Conservation (phyloP, 2,797 vertebrate genomes). For the Sebastes baramenuke region DNA sequence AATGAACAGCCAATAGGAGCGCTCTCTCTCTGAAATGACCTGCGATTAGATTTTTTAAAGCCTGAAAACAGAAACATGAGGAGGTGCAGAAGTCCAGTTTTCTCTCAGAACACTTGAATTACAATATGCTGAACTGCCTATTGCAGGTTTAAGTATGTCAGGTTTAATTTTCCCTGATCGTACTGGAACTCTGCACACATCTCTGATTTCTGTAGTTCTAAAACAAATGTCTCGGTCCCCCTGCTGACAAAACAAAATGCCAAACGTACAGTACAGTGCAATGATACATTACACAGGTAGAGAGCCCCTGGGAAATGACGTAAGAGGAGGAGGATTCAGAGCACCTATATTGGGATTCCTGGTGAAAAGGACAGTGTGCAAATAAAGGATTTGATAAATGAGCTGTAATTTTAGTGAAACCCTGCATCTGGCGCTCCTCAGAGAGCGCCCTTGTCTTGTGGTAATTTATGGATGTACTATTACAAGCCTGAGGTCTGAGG, state of each 20-base stretch:
- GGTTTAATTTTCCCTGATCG: not conserved
- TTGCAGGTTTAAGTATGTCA: not conserved
- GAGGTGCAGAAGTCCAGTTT: too few species aligned
- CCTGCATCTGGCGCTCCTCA: conserved; percentile 62
- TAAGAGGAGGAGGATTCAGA: conserved; percentile 48
- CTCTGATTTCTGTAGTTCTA: conserved; percentile 6
- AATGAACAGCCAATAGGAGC: too few species aligned
- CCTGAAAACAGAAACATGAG: too few species aligned
- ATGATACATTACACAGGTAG: conserved; percentile 9
- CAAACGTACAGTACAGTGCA: conserved; percentile 7
- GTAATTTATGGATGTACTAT: conserved; percentile 79
- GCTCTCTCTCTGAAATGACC: too few species aligned
- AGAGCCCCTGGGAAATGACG: conserved; percentile 40
- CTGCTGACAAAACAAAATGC: conserved; percentile 22
- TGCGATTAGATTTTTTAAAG: too few species aligned
- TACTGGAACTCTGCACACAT: not conserved
- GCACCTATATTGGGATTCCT: conserved; percentile 56
- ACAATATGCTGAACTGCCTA: too few species aligned
- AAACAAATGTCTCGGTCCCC: not conserved
- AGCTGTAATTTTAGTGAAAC: conserved; percentile 76
- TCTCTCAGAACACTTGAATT: too few species aligned
- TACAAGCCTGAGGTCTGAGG: conserved; percentile 66
- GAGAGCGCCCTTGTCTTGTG: conserved; percentile 72
- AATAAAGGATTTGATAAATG: conserved; percentile 76
- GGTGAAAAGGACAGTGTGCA: conserved; percentile 62